Conservation (phyloP, 2,113 vertebrate species). For the Diadophis punctatus region DNA sequence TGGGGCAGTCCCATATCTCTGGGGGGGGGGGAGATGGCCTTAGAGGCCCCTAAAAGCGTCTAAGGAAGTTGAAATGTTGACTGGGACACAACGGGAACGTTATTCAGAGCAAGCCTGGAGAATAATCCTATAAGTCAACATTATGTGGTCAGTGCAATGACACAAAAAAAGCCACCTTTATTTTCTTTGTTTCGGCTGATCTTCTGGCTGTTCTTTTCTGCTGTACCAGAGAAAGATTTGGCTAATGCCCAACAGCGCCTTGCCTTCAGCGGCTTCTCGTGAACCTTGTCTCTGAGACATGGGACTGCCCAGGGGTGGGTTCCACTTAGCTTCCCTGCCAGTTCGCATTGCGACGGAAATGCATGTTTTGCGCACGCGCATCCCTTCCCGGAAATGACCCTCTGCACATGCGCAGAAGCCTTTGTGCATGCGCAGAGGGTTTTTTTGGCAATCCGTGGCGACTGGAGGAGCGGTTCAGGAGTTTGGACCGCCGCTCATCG, state of each 20-base stretch:
- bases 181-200: neutral
- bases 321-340: too few species aligned
- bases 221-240: neutral
- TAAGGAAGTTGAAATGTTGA: neutral
- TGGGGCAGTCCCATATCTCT: neutral
- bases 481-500: too few species aligned
- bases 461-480: too few species aligned
- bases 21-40: neutral
- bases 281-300: neutral
- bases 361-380: too few species aligned
- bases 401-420: too few species aligned
- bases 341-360: too few species aligned
- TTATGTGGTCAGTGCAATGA: neutral
- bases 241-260: neutral
- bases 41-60: neutral
- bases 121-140: neutral
- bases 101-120: neutral
- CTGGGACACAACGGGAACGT: neutral
- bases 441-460: too few species aligned
- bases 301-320: too few species aligned
- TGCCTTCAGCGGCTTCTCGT: neutral
- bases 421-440: too few species aligned
- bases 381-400: too few species aligned
- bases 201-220: neutral
- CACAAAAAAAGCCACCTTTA: neutral